Conservation (phyloP, 2,888 invertebrate species). For the Diadromus collaris region DNA sequence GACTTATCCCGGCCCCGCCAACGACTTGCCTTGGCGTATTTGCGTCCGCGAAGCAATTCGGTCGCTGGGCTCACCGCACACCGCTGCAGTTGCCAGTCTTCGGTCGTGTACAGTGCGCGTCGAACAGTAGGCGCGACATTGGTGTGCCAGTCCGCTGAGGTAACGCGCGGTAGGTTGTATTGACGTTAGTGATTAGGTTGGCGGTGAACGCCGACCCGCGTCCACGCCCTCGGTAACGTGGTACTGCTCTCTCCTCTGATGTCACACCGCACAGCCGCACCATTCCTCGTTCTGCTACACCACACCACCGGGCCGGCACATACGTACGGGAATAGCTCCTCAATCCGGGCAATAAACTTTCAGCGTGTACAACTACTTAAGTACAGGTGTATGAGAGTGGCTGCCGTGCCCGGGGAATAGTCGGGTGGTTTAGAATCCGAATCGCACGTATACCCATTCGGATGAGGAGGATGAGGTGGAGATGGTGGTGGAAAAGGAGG, state of each 20-base stretch:
- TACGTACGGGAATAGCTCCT: slow-evolving; percentile 32
- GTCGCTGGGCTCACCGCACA: slow-evolving; percentile 48
- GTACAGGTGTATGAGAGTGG: slow-evolving; percentile 20
- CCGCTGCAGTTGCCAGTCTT: slow-evolving; percentile 32
- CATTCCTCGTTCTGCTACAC: slow-evolving; percentile 11
- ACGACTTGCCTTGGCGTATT: slow-evolving; percentile 35
- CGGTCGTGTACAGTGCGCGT: slow-evolving; percentile 35
- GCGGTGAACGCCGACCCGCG: slow-evolving; percentile 56
- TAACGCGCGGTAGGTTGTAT: slow-evolving; percentile 50
- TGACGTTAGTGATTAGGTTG: slow-evolving; percentile 63
- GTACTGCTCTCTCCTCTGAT: slow-evolving; percentile 43
- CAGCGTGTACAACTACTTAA: slow-evolving; percentile 45
- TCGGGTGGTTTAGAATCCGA: slow-evolving; percentile 47
- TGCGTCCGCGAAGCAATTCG: slow-evolving; percentile 51
- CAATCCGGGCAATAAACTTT: slow-evolving; percentile 59
- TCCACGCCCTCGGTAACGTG: slow-evolving; percentile 42
- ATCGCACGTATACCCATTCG: slow-evolving; percentile 46
- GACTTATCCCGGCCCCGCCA: slow-evolving; percentile 29
- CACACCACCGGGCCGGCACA: slow-evolving; percentile 19
- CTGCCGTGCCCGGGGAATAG: slow-evolving; percentile 31
- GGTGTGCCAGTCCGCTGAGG: slow-evolving; percentile 13
- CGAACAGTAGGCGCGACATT: slow-evolving; percentile 26
- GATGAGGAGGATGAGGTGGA: neutral
- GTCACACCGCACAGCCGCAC: slow-evolving; percentile 26
- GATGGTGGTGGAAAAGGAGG: slow-evolving; percentile 5